Conservation (phyloP, 2,888 invertebrate genomes). For the Thyatira batis region DNA sequence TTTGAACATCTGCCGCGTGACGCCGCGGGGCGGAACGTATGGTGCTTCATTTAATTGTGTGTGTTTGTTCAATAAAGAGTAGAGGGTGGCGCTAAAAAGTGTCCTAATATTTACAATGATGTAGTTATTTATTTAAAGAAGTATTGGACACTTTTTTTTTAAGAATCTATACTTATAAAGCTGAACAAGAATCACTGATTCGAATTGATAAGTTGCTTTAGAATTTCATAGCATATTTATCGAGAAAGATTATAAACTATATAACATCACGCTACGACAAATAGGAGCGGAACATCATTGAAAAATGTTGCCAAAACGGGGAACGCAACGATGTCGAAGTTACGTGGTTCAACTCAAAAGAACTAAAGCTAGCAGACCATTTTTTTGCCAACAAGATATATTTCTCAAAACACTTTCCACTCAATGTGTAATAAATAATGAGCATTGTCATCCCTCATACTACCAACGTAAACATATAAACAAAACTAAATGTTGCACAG, state of each 20-base stretch:
- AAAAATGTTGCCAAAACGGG: too few relatives aligned
- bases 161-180: too few relatives aligned
- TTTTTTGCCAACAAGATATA: too few relatives aligned
- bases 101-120: slow-evolving; percentile 19
- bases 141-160: slow-evolving; percentile 17
- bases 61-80: slow-evolving; percentile 42
- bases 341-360: too few relatives aligned
- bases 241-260: too few relatives aligned
- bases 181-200: too few relatives aligned
- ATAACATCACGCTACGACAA: too few relatives aligned
- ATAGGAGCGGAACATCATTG: too few relatives aligned
- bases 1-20: slow-evolving; percentile 64
- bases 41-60: slow-evolving; percentile 48
- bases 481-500: slow-evolving; percentile 46
- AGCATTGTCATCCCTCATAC: slow-evolving; percentile 32
- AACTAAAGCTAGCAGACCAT: neutral
- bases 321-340: too few relatives aligned
- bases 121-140: slow-evolving; percentile 17
- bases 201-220: too few relatives aligned
- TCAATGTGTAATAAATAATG: slow-evolving; percentile 34
- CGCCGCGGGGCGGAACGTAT: slow-evolving; percentile 8
- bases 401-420: too few relatives aligned
- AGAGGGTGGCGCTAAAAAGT: slow-evolving; percentile 23
- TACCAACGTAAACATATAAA: slow-evolving; percentile 40
- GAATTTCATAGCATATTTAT: too few relatives aligned